phyloP scores from a whole-genome alignment of 2,113 vertebrate genomes.

The Alces alces region DNA sequence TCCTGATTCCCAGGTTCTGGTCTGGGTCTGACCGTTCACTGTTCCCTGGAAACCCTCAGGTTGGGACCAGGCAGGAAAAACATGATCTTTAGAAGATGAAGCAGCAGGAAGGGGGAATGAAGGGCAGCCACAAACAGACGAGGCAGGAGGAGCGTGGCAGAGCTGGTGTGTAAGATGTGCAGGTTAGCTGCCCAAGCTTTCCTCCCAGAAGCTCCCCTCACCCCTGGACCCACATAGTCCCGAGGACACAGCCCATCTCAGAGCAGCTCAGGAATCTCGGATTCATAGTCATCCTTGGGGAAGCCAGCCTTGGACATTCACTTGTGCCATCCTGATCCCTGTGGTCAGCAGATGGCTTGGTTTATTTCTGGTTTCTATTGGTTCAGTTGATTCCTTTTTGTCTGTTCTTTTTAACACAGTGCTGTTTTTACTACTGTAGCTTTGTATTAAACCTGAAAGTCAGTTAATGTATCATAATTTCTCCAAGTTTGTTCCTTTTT shows the following conservation, averaged over 20 bases:
- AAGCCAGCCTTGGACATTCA: background rate
- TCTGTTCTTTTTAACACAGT: too few species aligned
- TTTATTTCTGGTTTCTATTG: too few species aligned
- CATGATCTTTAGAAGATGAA: background rate
- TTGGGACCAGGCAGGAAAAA: background rate
- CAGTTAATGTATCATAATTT: background rate
- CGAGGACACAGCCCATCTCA: background rate
- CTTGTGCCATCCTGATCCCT: background rate
- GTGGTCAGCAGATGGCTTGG: too few species aligned
- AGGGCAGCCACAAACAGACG: background rate
- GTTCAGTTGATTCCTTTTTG: too few species aligned
- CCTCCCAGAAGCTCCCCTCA: background rate
- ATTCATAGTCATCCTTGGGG: background rate
- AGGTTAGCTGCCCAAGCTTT: background rate
- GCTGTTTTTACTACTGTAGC: too few species aligned
- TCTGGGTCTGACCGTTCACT: background rate
- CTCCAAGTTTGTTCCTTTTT: background rate
- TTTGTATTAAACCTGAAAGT: too few species aligned
- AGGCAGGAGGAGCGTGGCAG: background rate
- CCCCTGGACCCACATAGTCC: background rate
- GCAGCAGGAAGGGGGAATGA: background rate
- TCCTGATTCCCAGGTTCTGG: background rate
- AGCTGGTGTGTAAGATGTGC: background rate
- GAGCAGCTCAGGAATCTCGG: background rate
- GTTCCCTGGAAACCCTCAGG: background rate